Evolutionary conservation across 2,113 vertebrate genomes (phyloP), one percentile per base, ranked within the genome.

Genomic region (Perca flavescens): DNA sequence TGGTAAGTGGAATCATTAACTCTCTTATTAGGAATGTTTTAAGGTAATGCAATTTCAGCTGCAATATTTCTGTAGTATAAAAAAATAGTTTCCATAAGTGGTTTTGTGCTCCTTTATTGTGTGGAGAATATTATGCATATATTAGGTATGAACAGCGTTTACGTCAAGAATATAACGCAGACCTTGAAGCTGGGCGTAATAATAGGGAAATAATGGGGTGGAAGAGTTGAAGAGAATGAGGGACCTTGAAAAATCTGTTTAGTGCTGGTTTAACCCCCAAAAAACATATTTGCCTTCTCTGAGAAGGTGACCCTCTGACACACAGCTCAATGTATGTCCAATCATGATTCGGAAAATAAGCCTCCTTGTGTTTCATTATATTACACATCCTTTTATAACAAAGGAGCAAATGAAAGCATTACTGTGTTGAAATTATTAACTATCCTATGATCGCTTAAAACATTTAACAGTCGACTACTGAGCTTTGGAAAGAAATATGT

Each of bases 121-220:
- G 28, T 46, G 71, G 71, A 93, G 90, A 31, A 31, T 31, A 31
- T 31, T 31, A 31, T 31, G 31, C 4, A 31, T 31, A 31, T 91
- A 92, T 91, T 90, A 86, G 89, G 83, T 85, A 90, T 88, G 90
- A 91, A 73, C 88, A 78, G 79, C 80, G 10, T 90, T 94, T 92
- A 91, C 90, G 93, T 89, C 77, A 92, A 91, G 90, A 94, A 95
- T 93, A 93, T 86, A 93, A 89, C 92, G 82, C 86, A 89, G 91
- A 78, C 90, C 91, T 93, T 86, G 84, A 91, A 88, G 92, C 87
- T 68, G 78, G 75, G 54, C 21, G 73, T 87, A 85, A 94, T 89
- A 87, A 79, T 69, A 43, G 60, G 60, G 69, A 25, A 79, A 68
- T 90, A 87, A 82, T 65, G n/a, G 58, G 56, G 58, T 61, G 19